Conservation (phyloP, 2,113 vertebrate species). For the Marcusenius ussheri region DNA sequence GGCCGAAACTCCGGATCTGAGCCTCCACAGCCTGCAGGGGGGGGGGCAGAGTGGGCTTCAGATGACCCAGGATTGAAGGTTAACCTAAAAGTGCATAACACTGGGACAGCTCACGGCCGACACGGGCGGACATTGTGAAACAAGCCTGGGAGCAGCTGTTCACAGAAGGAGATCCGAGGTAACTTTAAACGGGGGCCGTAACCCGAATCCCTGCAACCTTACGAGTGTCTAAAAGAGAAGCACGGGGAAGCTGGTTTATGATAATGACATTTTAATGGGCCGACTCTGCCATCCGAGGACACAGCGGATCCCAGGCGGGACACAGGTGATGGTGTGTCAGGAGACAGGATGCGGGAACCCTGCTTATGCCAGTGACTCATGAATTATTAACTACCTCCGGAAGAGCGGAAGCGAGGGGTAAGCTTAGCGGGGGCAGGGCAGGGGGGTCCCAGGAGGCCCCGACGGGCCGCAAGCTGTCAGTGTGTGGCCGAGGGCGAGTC, state of each 20-base stretch:
- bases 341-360: not conserved
- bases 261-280: not conserved
- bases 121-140: not conserved
- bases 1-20: constrained; percentile 96
- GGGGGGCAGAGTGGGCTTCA: not conserved
- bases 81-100: not conserved
- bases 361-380: not conserved
- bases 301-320: not conserved
- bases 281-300: not conserved
- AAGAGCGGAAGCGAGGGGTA: not conserved
- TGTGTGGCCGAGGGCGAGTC: not conserved
- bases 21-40: constrained; percentile 83
- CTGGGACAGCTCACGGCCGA: not conserved
- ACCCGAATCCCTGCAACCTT: not conserved
- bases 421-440: not conserved
- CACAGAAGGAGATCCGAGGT: not conserved
- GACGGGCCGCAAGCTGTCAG: not conserved
- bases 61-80: not conserved
- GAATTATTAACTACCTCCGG: not conserved
- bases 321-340: not conserved
- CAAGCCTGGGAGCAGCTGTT: not conserved
- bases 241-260: not conserved
- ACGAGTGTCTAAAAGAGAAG: not conserved
- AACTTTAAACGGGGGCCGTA: not conserved
- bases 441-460: not conserved